Percentiles rank a stretch among this genome's conserved stretches.
Evolutionary conservation across 2,113 vertebrate genomes (phyloP).

Genomic region (Ptilorrhoa leucosticta): DNA sequence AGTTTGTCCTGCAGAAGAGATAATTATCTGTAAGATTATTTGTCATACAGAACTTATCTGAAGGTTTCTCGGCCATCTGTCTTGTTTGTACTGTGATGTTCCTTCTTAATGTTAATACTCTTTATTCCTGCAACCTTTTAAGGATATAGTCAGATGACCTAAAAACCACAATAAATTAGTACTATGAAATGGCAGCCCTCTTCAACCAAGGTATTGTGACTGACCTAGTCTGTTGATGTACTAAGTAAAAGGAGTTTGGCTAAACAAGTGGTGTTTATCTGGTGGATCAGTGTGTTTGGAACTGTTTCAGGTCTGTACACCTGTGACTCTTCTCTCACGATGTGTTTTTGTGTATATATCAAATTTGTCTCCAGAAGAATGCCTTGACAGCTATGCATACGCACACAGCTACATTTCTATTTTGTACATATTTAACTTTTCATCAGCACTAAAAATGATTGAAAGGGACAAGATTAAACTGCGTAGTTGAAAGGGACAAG

Average conservation of each 20-base stretch:
- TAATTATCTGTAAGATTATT: not conserved
- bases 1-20: not conserved
- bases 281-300: not conserved
- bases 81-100: not conserved
- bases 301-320: not conserved
- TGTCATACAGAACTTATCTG: not conserved
- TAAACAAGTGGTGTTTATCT: not conserved
- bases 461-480: not conserved
- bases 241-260: not conserved
- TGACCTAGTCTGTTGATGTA: not conserved
- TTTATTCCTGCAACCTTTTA: not conserved
- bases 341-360: not conserved
- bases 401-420: not conserved
- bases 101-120: not conserved
- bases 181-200: not conserved
- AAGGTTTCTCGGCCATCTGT: not conserved
- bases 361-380: not conserved
- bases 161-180: not conserved
- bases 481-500: fast-evolving
- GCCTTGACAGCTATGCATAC: not conserved
- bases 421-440: not conserved
- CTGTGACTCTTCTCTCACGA: not conserved
- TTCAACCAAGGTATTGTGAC: fast-evolving
- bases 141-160: not conserved
- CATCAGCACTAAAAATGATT: not conserved